Percentiles rank a stretch among this genome's conserved stretches.
Evolutionary conservation across 2,888 invertebrate species (phyloP).

Genomic region (Dryococelus australis): DNA sequence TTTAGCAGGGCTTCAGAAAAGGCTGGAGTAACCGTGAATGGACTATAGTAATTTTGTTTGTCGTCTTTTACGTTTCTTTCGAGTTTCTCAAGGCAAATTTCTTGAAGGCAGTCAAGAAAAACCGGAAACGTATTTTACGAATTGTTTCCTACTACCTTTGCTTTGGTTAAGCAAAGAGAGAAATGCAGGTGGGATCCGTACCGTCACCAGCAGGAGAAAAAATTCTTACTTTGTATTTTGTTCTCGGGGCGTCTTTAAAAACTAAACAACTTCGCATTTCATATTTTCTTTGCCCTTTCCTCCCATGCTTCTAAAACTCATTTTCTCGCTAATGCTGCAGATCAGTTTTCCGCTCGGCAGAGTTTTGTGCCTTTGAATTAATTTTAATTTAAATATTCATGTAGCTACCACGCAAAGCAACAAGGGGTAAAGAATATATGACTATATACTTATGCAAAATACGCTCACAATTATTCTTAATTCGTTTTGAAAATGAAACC

Average conservation of each 20-base stretch:
- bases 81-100: too few relatives aligned
- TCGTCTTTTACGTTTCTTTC: too few relatives aligned
- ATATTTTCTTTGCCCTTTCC: not conserved
- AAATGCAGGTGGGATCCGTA: too few relatives aligned
- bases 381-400: constrained; percentile 16
- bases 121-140: too few relatives aligned
- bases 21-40: too few relatives aligned
- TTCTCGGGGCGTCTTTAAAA: not conserved
- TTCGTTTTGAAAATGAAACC: constrained; percentile 3
- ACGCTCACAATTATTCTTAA: not conserved
- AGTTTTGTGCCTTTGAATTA: constrained; percentile 16
- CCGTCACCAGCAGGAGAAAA: too few relatives aligned
- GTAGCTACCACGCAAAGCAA: not conserved
- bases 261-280: not conserved
- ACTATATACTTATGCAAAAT: constrained; percentile 16
- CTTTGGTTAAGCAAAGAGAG: too few relatives aligned
- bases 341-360: not conserved
- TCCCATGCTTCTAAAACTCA: not conserved
- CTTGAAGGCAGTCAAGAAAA: too few relatives aligned
- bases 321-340: not conserved
- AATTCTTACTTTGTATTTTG: too few relatives aligned
- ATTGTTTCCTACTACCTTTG: too few relatives aligned
- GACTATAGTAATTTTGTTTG: too few relatives aligned
- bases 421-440: not conserved
- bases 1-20: too few relatives aligned